Base-by-base conservation (phyloP, 2,888 invertebrate species). In the Cryptus viduatorius region DNA sequence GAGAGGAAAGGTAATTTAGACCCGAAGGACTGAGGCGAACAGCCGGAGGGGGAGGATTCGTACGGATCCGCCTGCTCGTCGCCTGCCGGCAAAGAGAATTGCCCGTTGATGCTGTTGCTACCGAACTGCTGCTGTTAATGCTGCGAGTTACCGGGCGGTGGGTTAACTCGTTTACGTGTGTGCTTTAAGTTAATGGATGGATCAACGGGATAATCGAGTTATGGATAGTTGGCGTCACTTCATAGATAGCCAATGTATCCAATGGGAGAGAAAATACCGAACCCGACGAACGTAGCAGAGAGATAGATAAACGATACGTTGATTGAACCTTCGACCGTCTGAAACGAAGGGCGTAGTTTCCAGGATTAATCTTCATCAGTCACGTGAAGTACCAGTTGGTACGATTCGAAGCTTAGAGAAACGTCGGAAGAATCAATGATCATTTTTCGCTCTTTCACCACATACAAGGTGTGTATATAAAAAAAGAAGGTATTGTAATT, bases 161-260 rank as follows among this genome's bases (percentile, higher is more conserved):
- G 67, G 53, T 75, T 86, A 86, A 86, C 85, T 86, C 69, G 56
- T 83, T 86, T 86, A 86, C 81, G 76, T 83, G 87, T 85, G 87
- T 83, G 75, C 85, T 77, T 80, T 84, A 86, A 86, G 82, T 84
- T 89, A 89, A 87, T 86, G 88, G 84, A 82, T 67, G 88, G 88
- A 89, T 90, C 89, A 88, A 87, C 87, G 83, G 73, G 83, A 85
- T 87, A 87, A 89, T 89, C 88, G 86, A 86, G 86, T 87, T 86
- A 85, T 86, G 87, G 87, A 83, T 89, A 89, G 89, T 89, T 88
- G 88, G 87, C 85, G 81, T 87, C 86, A 80, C 81, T 84, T 83
- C 79, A 85, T 84, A 85, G 86, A 86, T 86, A 84, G 84, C 77
- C 83, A 68, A 89, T 89, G 86, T 85, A 85, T 86, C 84, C 82